Percentiles rank a stretch among this genome's conserved stretches.
phyloP scores from a whole-genome alignment of 2,888 invertebrate species.

The Drosophila suboccidentalis region DNA sequence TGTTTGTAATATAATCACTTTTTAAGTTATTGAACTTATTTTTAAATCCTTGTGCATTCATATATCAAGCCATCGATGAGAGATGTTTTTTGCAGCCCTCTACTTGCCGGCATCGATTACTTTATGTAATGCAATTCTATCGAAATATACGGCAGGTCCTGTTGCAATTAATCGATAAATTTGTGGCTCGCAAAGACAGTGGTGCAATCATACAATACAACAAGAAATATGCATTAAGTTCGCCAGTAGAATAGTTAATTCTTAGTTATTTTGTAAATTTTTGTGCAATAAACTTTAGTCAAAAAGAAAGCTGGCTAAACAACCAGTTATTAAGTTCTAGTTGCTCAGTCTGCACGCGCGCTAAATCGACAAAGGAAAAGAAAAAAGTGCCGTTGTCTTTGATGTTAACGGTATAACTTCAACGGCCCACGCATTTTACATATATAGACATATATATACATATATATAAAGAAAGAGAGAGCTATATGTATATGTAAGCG shows the following conservation, averaged over 20 bases:
- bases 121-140: not conserved
- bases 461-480: conserved; percentile 25
- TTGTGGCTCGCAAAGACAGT: conserved; percentile 35
- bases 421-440: conserved; percentile 47
- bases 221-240: conserved; percentile 68
- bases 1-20: too few species aligned
- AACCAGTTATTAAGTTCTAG: conserved; percentile 33
- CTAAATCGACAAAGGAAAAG: conserved; percentile 10
- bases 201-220: conserved; percentile 61
- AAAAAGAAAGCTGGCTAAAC: conserved; percentile 44
- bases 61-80: not conserved
- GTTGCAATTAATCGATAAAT: conserved; percentile 47
- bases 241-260: conserved; percentile 74
- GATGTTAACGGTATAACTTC: conserved; percentile 55
- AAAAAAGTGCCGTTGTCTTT: conserved; percentile 22
- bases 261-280: conserved; percentile 71
- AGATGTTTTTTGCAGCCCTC: not conserved
- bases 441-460: conserved; percentile 6
- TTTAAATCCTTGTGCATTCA: not conserved
- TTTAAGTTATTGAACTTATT: too few species aligned
- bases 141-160: conserved; percentile 32
- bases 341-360: conserved; percentile 23
- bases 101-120: not conserved
- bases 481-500: conserved; percentile 31
- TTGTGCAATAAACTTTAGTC: conserved; percentile 76